Conservation (phyloP, 2,888 invertebrate genomes). For the Empis livida region DNA sequence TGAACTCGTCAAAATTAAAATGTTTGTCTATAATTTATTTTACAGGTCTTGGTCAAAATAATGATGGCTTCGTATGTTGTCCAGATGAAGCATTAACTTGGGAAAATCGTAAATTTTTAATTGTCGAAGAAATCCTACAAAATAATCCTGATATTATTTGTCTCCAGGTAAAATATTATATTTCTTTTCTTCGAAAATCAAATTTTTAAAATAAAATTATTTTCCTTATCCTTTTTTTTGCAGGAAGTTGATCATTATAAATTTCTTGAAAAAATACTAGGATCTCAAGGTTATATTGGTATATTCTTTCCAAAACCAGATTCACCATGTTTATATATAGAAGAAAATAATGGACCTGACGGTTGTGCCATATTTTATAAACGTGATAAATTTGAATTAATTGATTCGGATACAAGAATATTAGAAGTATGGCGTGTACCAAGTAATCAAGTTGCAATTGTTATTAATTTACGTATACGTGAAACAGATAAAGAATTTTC, state of each 20-base stretch:
- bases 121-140: conserved; percentile 56
- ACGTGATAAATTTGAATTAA: conserved; percentile 45
- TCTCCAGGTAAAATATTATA: conserved; percentile 44
- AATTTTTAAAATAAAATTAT: not conserved
- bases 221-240: conserved; percentile 9
- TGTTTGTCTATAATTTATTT: conserved; percentile 12
- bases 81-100: conserved; percentile 57
- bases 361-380: conserved; percentile 66
- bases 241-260: conserved; percentile 66
- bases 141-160: conserved; percentile 58
- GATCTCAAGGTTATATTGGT: conserved; percentile 51
- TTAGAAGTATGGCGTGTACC: conserved; percentile 61
- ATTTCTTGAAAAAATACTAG: conserved; percentile 48
- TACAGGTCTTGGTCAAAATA: conserved; percentile 53
- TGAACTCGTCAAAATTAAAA: too few species aligned
- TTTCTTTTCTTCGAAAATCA: too few species aligned
- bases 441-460: conserved; percentile 58
- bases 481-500: conserved; percentile 47
- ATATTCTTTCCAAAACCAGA: conserved; percentile 64
- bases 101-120: conserved; percentile 49
- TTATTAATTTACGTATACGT: conserved; percentile 41
- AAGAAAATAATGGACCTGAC: conserved; percentile 62
- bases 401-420: conserved; percentile 44
- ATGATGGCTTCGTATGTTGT: conserved; percentile 58
- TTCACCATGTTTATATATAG: conserved; percentile 59